Base-by-base conservation (phyloP, 2,113 vertebrate genomes). In the Campylorhamphus procurvoides region DNA sequence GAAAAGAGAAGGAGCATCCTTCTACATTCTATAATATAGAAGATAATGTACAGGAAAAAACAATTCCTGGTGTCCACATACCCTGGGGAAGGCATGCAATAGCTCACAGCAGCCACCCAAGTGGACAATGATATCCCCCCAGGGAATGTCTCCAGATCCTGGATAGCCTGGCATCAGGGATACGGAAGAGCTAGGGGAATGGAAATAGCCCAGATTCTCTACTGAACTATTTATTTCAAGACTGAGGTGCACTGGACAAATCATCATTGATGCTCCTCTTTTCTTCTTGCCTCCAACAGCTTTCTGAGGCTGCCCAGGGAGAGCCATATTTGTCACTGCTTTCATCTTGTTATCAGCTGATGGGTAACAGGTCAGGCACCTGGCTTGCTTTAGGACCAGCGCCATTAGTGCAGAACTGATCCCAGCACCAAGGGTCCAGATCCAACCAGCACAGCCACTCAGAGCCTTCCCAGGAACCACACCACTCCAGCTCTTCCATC, bases 381-480 rank as follows among this genome's bases (percentile, higher is more conserved):
- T 0, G 0, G 27, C 23, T 50, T 74, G 46, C 25, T 58, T 83
- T 27, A 50, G 66, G 79, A 77, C 25, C 53, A 80, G 71, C 78
- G 84, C 35, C 9, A 10, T 27, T 19, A 9, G 58, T 74, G 60
- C 37, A 64, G 23, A 56, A 27, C 56, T 23, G 56, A 72, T 55
- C 53, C 77, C 68, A 71, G 19, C 44, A 39, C 50, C 2, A 1
- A 35, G 55, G 40, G 37, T 53, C 55, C 1, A 0, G 39, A 10
- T 84, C 23, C 0, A 0, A 39, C 18, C 60, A 42, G 28, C 0
- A 0, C 64, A 88, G 72, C 23, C 39, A 59, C 35, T 27, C 31
- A 13, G 49, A 81, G 40, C 69, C 56, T 37, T 12, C 33, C 29
- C 3, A 0, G 16, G 68, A 74, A 2, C 59, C 20, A 69, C 59